A percentile compares a stretch with the other conserved stretches of the same genome.
Evolutionary conservation across 2,888 invertebrate genomes (phyloP).

Genomic region (Lottia scabra): DNA sequence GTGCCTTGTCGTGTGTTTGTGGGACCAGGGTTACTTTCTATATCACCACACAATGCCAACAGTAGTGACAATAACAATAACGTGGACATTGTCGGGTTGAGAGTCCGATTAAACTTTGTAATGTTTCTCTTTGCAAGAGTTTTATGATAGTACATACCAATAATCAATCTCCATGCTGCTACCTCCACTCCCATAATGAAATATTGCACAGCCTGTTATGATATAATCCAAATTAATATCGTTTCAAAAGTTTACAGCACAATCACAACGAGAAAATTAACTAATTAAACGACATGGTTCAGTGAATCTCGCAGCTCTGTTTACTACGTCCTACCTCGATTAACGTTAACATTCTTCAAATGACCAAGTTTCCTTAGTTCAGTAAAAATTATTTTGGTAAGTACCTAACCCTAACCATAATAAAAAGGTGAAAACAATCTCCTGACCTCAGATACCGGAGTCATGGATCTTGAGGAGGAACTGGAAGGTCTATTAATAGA

Average conservation of each 20-base stretch:
- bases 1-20: background rate
- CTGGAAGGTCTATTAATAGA: too few species aligned
- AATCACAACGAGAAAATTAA: background rate
- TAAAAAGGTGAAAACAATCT: too few species aligned
- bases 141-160: background rate
- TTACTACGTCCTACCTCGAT: background rate
- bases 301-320: background rate
- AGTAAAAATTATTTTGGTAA: too few species aligned
- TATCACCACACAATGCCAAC: background rate
- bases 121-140: background rate
- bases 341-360: too few species aligned
- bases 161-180: background rate
- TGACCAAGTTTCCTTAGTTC: too few species aligned
- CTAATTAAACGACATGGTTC: background rate
- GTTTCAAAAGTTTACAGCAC: too few species aligned
- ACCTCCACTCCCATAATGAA: background rate
- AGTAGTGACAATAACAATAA: background rate
- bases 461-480: too few species aligned
- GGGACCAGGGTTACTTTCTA: background rate
- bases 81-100: background rate
- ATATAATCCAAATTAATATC: too few species aligned
- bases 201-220: background rate
- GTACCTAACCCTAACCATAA: too few species aligned
- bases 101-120: background rate
- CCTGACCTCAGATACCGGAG: too few species aligned